These are phyloP conservation scores for Phaenicophaeus curvirostris DNA, from an alignment of 2,797 vertebrate genomes.

Conservation along the genomic window DNA sequence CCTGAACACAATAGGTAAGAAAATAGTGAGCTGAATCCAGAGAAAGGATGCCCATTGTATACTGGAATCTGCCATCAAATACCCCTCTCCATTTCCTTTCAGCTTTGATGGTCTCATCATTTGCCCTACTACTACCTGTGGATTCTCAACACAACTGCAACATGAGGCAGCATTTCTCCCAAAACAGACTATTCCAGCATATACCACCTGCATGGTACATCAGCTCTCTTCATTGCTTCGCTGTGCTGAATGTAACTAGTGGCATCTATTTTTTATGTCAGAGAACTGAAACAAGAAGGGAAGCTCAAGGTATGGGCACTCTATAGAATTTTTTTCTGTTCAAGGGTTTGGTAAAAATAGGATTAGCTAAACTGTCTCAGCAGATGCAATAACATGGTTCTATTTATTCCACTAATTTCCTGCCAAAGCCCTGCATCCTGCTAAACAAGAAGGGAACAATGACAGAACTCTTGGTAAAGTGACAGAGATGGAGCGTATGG, in stretches of 20 bases:
- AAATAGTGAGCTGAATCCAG: background rate
- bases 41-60: background rate
- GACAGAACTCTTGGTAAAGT: background rate
- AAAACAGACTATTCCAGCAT: background rate
- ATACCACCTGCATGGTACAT: background rate
- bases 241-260: background rate
- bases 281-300: background rate
- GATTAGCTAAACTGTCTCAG: background rate
- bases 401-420: background rate
- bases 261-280: background rate
- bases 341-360: background rate
- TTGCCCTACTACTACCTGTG: background rate
- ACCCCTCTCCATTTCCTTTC: background rate
- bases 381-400: background rate
- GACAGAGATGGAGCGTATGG: background rate
- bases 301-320: background rate
- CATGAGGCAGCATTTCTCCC: background rate
- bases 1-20: background rate
- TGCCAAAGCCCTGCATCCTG: background rate
- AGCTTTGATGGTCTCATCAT: background rate
- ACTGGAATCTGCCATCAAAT: background rate
- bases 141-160: background rate
- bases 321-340: background rate
- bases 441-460: background rate
- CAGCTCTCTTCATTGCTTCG: background rate